These are phyloP conservation scores for Pseudomyrmex sp. DNA, from an alignment of 1,140 invertebrate genomes.

Conservation along the genomic window DNA sequence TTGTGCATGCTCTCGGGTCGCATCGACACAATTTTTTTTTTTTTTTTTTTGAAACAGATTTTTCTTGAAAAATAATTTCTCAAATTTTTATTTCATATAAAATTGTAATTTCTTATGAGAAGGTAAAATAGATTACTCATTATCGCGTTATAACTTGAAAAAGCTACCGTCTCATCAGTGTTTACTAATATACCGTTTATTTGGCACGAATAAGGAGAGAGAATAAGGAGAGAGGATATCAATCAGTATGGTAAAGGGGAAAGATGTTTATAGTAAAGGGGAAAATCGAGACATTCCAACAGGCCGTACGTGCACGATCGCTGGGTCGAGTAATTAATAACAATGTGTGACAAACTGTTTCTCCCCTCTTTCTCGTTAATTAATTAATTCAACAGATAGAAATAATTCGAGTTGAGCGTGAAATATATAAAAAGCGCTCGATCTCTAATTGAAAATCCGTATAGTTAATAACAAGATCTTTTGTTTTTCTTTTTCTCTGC, in stretches of 20 bases:
- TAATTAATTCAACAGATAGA: background rate
- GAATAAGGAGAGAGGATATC: background rate
- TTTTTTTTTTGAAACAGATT: background rate
- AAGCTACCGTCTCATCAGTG: too few species aligned
- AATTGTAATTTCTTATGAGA: background rate
- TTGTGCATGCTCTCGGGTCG: background rate
- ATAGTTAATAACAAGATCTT: background rate
- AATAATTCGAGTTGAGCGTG: background rate
- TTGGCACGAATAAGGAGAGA: too few species aligned
- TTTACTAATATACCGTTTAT: background rate
- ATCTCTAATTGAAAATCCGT: background rate
- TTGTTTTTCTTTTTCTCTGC: too few species aligned
- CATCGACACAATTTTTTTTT: background rate
- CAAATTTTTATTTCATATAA: background rate
- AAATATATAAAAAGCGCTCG: background rate
- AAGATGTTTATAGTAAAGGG: background rate
- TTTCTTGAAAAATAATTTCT: background rate
- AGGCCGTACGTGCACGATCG: background rate
- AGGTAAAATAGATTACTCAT: background rate
- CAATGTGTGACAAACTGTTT: constrained; percentile 8
- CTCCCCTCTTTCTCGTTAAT: background rate
- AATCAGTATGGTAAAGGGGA: background rate
- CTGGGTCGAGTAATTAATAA: constrained; percentile 25
- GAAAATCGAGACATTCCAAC: constrained; percentile 8
- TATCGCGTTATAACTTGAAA: background rate